Percentiles rank a stretch among this genome's conserved stretches.
phyloP scores from a whole-genome alignment of 1,140 invertebrate genomes.

The Caenorhabditis remanei region DNA sequence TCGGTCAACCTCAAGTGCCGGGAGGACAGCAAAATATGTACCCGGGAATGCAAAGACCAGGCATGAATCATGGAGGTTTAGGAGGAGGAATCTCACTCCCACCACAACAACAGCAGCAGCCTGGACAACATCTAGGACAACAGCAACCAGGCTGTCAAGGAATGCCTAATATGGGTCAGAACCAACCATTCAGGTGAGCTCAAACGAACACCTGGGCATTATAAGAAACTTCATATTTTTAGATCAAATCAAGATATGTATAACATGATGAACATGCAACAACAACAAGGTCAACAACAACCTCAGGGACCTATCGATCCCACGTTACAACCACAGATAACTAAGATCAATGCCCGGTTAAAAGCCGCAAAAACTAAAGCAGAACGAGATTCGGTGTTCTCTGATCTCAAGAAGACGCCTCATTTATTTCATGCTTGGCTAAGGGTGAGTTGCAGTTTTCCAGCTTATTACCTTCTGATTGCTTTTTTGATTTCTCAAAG shows the following conservation, averaged over 20 bases:
- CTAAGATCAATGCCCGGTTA: not conserved
- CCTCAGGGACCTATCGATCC: not conserved
- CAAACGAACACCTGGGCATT: not conserved
- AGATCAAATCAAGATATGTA: conserved; percentile 26
- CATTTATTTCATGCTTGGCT: conserved; percentile 47
- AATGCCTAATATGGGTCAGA: not conserved
- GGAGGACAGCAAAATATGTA: conserved; percentile 2
- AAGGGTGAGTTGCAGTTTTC: conserved; percentile 2
- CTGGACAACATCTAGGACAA: not conserved
- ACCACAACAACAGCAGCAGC: not conserved
- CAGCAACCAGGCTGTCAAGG: conserved; percentile 10
- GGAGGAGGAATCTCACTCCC: not conserved
- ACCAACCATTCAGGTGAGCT: not conserved
- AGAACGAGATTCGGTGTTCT: conserved; percentile 31
- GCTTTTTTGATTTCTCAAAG: not conserved
- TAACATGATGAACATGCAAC: conserved; percentile 31
- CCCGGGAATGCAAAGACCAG: conserved; percentile 30
- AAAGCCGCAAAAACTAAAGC: conserved; percentile 1
- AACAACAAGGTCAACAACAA: conserved; percentile 20
- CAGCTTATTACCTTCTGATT: too few relatives aligned
- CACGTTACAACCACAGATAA: conserved; percentile 4
- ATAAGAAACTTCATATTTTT: not conserved
- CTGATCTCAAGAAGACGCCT: conserved; percentile 29
- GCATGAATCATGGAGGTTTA: not conserved
- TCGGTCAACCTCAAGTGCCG: not conserved